phyloP scores from a whole-genome alignment of 1,140 invertebrate species.

The Thalassaphorura encarpata region DNA sequence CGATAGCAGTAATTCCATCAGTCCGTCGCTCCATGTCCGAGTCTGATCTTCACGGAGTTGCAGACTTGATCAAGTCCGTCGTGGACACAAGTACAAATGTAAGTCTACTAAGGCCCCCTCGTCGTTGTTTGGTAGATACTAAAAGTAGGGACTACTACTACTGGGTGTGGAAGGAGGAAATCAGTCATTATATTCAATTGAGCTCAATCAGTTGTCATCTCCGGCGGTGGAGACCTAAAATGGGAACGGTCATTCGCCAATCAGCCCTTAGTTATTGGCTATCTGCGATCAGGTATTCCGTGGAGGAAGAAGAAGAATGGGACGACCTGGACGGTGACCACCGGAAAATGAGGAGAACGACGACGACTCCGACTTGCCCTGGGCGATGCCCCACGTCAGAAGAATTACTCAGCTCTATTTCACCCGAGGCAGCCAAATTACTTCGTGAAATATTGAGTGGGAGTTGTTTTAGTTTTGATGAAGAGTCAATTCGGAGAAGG shows the following conservation, averaged over 20 bases:
- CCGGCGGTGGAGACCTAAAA: too few species aligned
- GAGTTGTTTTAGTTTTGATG: slow-evolving; percentile 10
- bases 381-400: slow-evolving; percentile 1
- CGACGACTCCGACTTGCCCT: too few species aligned
- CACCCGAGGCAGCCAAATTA: slow-evolving; percentile 18
- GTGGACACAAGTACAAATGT: slow-evolving; percentile 4
- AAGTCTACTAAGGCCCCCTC: too few species aligned
- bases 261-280: neutral
- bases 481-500: neutral
- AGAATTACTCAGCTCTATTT: slow-evolving; percentile 19
- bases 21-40: slow-evolving; percentile 21
- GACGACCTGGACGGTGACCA: neutral
- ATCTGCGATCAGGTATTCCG: neutral
- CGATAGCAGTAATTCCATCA: slow-evolving; percentile 23
- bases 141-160: too few species aligned
- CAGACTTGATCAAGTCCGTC: slow-evolving; percentile 20
- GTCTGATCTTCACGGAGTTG: slow-evolving; percentile 19
- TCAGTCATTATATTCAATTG: slow-evolving; percentile 1
- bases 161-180: neutral
- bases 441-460: slow-evolving; percentile 19
- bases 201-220: slow-evolving; percentile 12
- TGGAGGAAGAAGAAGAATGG: neutral
- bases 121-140: too few species aligned
- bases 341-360: neutral
- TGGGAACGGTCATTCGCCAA: neutral